Evolutionary conservation across 2,113 vertebrate species (phyloP), one percentile per base, ranked within the genome.

Genomic region (Triplophysa rosa): DNA sequence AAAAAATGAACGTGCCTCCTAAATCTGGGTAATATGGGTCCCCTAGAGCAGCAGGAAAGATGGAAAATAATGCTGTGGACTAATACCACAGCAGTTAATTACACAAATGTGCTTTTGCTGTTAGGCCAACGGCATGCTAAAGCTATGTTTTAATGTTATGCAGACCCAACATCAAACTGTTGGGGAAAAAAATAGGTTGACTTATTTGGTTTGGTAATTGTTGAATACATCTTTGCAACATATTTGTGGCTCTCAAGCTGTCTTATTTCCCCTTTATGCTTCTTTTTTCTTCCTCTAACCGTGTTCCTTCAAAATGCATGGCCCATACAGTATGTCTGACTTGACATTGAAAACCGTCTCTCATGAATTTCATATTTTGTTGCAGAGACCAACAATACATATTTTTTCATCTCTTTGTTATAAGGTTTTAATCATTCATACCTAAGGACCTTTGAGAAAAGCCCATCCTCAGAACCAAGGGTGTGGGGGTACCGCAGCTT

Each of bases 121-220:
- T 65, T 49, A 63, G 76, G 80, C 81, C 80, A 79, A 82, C n/a
- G 49, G 40, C 68, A 45, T 47, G 40, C 33, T 65, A 70, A 71
- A 80, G n/a, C 52, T 62, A 14, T 63, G 49, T 47, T 45, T 67
- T 86, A 70, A 80, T 84, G 78, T 69, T 68, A 78, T 26, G 61
- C 82, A 82, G 78, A 77, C 75, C 65, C 10, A 19, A 19, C 26
- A 49, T 69, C 61, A n/a, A 61, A 63, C 47, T 26, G 19, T 52
- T 56, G 4, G 23, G 8, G 45, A 71, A 80, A 61, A 58, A 65
- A 24, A 78, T 21, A 56, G 11, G 66, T 62, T 21, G 69, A 56
- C 54, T 82, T 82, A 73, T 84, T 82, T 80, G 67, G 78, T 82
- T 82, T 63, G 69, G 81, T 85, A 79, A 85, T 85, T 82, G 76